phyloP scores from a whole-genome alignment of 2,797 vertebrate genomes.

The Enteromius trimaculatus region DNA sequence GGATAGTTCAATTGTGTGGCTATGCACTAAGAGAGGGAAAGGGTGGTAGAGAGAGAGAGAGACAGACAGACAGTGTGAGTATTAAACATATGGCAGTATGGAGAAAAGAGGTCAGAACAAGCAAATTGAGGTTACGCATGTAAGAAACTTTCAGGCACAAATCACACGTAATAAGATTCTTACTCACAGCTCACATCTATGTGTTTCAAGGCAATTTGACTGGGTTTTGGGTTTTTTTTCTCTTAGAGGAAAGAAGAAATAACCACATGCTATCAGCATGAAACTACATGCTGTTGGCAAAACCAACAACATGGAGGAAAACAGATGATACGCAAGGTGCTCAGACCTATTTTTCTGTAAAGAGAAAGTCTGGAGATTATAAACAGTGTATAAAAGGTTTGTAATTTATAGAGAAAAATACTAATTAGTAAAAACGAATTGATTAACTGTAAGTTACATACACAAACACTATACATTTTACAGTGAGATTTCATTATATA shows the following conservation, averaged over 20 bases:
- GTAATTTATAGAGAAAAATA: background rate
- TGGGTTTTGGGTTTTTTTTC: constrained; percentile 35
- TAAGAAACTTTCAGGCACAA: constrained; percentile 68
- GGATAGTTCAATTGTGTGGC: constrained; percentile 68
- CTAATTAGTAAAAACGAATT: background rate
- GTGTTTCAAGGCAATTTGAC: constrained; percentile 64
- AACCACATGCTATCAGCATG: constrained; percentile 61
- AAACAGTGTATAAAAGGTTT: background rate
- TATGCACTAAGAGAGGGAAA: constrained; percentile 53
- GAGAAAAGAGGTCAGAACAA: constrained; percentile 62
- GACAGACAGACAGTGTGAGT: constrained; percentile 38
- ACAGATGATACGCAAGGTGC: background rate
- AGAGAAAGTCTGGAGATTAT: background rate
- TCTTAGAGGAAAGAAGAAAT: constrained; percentile 49
- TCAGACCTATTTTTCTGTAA: constrained; percentile 2
- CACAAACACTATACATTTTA: too few species aligned
- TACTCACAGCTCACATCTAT: constrained; percentile 57
- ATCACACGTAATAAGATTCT: constrained; percentile 66
- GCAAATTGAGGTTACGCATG: constrained; percentile 68
- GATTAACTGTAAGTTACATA: background rate
- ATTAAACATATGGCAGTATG: constrained; percentile 62
- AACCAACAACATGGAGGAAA: constrained; percentile 58
- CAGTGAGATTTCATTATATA: background rate
- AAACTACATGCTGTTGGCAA: constrained; percentile 66
- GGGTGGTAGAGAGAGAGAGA: constrained; percentile 21